Evolutionary conservation across 92 coral and sea anemone species (phyloP), one percentile per base, ranked within the genome.

Genomic region (Chrysogorgia sp.): DNA sequence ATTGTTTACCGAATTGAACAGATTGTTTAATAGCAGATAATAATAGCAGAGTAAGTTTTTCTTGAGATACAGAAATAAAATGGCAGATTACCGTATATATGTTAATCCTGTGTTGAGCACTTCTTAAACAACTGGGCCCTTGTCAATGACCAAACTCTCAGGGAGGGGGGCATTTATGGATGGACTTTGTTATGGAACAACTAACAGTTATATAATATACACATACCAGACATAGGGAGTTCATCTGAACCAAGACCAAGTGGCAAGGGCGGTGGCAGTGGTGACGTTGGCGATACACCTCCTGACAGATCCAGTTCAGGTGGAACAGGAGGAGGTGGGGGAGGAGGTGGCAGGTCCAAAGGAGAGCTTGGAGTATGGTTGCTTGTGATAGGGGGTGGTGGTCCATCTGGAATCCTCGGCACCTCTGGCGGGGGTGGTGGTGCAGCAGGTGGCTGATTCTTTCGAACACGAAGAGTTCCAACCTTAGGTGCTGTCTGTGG

Each of bases 401-500:
- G 90, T 29, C 78, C 78, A 71, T 71, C 52, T 15, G 78, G 78
- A 22, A 71, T 25, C 35, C 37, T 72, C 19, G 79, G 79, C 20
- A 72, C 33, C 34, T 72, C 79, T 20, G 88, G 86, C 19, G 94
- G 88, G 14, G 92, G 74, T 2, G 63, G 84, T 12, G 79, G 81
- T 47, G 81, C 87, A 47, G 56, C 28, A 2, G 84, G 71, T 30
- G 86, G 82, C 29, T 77, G 81, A 41, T 81, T 83, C 34, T 87
- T 87, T 28, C 82, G 86, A 53, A 72, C 79, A 53, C 79, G 62
- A 29, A 72, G 79, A 48, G 84, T 74, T 2, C 84, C 96, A 19
- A 92, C 79, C 52, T 72, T 88, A 2, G 97, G 96, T 2, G 91
- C 91, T 79, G 87, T 82, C 15, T 93, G 96, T 9, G 97, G 93